A percentile compares a stretch with the other conserved stretches of the same genome.
These are phyloP conservation scores for Pogonomyrmex californicus DNA, from an alignment of 1,140 invertebrate genomes.

Conservation along the genomic window DNA sequence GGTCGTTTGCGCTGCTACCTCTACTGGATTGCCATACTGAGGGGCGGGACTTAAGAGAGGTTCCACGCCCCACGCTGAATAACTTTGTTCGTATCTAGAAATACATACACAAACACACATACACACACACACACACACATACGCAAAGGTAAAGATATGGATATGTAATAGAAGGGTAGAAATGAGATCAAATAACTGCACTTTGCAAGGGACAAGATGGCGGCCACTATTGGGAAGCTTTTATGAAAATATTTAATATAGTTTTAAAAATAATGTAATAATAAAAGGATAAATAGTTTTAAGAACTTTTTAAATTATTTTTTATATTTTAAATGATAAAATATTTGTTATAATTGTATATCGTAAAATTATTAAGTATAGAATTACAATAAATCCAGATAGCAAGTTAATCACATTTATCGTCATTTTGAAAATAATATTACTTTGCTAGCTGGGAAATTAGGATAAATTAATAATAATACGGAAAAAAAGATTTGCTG, in stretches of 20 bases:
- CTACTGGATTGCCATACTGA: conserved; percentile 84
- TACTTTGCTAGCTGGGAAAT: no score
- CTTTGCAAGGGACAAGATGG: background rate
- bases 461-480: no score
- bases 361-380: background rate
- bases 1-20: conserved; percentile 82
- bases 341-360: background rate
- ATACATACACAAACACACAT: conserved; percentile 11
- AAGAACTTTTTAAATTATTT: background rate
- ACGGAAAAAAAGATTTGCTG: no score
- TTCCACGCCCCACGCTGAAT: conserved; percentile 85
- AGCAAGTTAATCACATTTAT: background rate
- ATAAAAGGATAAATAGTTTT: background rate
- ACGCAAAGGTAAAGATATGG: background rate
- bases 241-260: background rate
- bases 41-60: conserved; percentile 86
- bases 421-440: no score
- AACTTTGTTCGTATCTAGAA: conserved; percentile 85
- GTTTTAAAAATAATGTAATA: background rate
- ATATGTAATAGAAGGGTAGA: background rate
- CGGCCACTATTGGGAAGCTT: background rate
- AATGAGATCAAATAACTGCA: conserved; percentile 26
- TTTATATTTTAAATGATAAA: background rate
- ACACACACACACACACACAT: background rate
- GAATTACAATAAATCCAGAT: background rate